Percentiles rank a stretch among this genome's conserved stretches.
Evolutionary conservation across 2,113 vertebrate genomes (phyloP).

Genomic region (Neogale vison): DNA sequence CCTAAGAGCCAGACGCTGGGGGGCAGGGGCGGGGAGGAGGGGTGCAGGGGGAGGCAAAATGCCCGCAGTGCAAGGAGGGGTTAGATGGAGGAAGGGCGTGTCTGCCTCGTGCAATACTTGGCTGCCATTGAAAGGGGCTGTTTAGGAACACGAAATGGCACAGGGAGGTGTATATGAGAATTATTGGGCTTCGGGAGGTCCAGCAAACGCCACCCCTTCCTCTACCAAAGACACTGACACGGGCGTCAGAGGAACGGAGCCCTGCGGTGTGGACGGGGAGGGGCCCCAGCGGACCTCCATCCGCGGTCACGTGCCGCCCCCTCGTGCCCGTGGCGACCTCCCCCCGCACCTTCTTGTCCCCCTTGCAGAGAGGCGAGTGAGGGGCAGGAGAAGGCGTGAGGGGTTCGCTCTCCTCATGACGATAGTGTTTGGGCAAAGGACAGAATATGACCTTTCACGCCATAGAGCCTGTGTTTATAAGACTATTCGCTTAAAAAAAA

Average conservation of each 20-base stretch:
- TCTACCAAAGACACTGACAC: too few species aligned
- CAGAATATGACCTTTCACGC: rapidly evolving
- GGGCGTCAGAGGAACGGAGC: rapidly evolving
- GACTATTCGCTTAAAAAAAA: neutral
- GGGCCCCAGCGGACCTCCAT: rapidly evolving
- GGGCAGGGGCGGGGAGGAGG: rapidly evolving
- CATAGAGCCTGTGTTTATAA: rapidly evolving
- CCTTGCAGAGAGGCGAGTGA: neutral
- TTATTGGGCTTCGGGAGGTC: neutral
- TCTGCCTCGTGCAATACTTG: rapidly evolving
- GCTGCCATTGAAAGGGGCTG: too few species aligned
- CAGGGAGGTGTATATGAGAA: rapidly evolving
- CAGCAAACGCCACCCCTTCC: neutral
- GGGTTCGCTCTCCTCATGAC: rapidly evolving
- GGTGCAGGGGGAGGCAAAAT: too few species aligned
- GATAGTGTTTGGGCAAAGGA: neutral
- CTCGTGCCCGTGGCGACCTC: too few species aligned
- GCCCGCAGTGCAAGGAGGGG: rapidly evolving
- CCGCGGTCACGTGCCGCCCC: too few species aligned
- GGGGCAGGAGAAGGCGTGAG: neutral
- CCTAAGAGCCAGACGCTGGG: rapidly evolving
- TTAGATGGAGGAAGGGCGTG: rapidly evolving
- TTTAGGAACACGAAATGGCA: neutral
- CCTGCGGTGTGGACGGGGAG: rapidly evolving
- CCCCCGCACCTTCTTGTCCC: neutral